Evolutionary conservation across 2,797 vertebrate genomes (phyloP).

Genomic region (Masticophis lateralis): DNA sequence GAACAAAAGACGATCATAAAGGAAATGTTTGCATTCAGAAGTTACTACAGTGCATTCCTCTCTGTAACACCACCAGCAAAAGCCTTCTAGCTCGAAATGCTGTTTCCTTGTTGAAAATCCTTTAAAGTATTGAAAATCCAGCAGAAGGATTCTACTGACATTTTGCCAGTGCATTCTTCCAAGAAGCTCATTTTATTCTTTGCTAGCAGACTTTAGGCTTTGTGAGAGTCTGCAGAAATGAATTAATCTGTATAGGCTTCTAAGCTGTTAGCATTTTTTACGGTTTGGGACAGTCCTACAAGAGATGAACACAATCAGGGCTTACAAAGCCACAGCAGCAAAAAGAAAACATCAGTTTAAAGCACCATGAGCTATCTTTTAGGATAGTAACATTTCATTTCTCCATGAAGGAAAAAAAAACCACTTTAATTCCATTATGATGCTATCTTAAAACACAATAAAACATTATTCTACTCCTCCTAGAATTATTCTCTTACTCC

Average conservation of each 20-base stretch:
- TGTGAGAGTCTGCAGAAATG: constrained; percentile 11
- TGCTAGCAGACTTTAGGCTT: constrained; percentile 41
- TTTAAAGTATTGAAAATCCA: constrained; percentile 42
- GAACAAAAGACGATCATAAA: constrained; percentile 37
- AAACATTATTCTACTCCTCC: constrained; percentile 4
- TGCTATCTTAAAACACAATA: neutral
- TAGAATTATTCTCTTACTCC: neutral
- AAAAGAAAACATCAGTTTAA: neutral
- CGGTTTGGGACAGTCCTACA: constrained; percentile 43
- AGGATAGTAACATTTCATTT: neutral
- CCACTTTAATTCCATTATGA: neutral
- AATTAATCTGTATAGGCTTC: constrained; percentile 53
- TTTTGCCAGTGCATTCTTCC: constrained; percentile 40
- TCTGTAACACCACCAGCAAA: constrained; percentile 46
- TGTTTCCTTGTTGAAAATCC: constrained; percentile 28
- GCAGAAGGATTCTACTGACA: constrained; percentile 30
- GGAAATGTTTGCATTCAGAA: constrained; percentile 48
- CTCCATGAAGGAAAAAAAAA: neutral
- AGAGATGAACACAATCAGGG: constrained; percentile 28
- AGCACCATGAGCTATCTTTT: neutral
- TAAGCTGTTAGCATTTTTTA: constrained; percentile 46
- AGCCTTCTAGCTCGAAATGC: constrained; percentile 55
- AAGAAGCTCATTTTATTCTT: constrained; percentile 26
- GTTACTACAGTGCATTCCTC: constrained; percentile 38
- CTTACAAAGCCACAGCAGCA: constrained; percentile 35